Base-by-base conservation (phyloP, 1,140 invertebrate species). In the Aradophagus sp. region DNA sequence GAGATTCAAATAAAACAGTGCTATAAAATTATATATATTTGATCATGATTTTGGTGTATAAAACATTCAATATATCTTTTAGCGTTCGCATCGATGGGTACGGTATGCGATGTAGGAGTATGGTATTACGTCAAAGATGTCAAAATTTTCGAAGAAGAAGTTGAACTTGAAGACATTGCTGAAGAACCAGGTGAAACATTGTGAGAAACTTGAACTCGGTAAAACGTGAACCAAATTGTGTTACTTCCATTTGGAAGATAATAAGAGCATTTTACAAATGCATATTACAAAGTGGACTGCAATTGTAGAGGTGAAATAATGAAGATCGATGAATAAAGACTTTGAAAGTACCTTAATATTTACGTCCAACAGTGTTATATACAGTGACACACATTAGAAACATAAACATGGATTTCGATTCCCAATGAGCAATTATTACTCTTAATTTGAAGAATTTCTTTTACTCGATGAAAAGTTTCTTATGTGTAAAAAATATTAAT, bases 101-200 rank as follows among this genome's bases (percentile, higher is more conserved):
- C 89, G 5, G 5, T 91, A 4, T 91, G 91, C 68, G 90, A 92
- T 69, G 74, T 87, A 17, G 89, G 87, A 15, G 90, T 92, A 0
- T 91, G 90, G 89, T 91, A 89, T 79, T 90, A 87, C 66, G 89
- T 90, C 0, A 91, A 91, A 79, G 88, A 90, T 63, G 83, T 92
- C 3, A 89, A 91, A 80, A 90, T 92, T 71, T 92, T 91, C 76
- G 90, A 91, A 68, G 90, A 91, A 71, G 89, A 90, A 66, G 81
- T 87, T 11, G 86, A 89, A 73, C 62, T 87, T 10, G 79, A 87
- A 55, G 75, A 87, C 29, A 87, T 88, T 27, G 69, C 82, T 0
- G 80, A 86, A 45, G 83, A 86, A 8, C 77, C 76, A 15, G 77
- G 72, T 5, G 80, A 85, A 48, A 80, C 77, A 3, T 69, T 80